Evolutionary conservation across 2,888 invertebrate species (phyloP).

Genomic region (Sceliomorpha sp.): DNA sequence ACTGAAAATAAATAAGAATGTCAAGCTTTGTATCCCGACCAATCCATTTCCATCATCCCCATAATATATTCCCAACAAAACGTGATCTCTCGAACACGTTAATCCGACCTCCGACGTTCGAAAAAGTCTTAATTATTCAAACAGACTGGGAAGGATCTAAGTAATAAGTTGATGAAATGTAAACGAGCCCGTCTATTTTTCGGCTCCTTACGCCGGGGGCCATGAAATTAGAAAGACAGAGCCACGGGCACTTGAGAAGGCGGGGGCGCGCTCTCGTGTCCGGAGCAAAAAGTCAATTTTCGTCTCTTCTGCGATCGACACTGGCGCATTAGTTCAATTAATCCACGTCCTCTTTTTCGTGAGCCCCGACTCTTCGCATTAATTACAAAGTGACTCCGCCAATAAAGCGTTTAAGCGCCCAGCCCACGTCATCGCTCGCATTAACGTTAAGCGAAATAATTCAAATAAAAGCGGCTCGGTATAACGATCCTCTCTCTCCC

Average conservation of each 20-base stretch:
- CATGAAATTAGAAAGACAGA: constrained; percentile 40
- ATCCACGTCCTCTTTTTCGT: constrained; percentile 46
- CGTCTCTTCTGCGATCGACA: constrained; percentile 46
- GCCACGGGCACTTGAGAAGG: constrained; percentile 39
- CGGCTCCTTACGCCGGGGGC: constrained; percentile 3
- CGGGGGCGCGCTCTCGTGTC: constrained; percentile 22
- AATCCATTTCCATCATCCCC: too few species aligned
- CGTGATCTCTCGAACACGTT: too few species aligned
- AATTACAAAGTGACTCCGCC: constrained; percentile 49
- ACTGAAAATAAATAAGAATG: too few species aligned
- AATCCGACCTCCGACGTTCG: too few species aligned
- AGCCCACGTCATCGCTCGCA: constrained; percentile 37
- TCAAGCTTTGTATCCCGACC: too few species aligned
- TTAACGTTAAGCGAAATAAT: constrained; percentile 33
- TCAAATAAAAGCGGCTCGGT: constrained; percentile 19
- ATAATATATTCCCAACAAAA: too few species aligned
- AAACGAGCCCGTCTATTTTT: constrained; percentile 48
- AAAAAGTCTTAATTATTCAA: constrained; percentile 44
- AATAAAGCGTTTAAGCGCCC: constrained; percentile 38
- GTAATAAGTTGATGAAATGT: constrained; percentile 56
- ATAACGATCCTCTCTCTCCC: too few species aligned
- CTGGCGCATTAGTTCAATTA: constrained; percentile 55
- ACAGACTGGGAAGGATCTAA: constrained; percentile 37
- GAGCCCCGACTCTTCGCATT: constrained; percentile 27
- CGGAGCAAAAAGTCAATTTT: constrained; percentile 47